Conservation (phyloP, 1,140 invertebrate species). For the Tachypleus tridentatus region DNA sequence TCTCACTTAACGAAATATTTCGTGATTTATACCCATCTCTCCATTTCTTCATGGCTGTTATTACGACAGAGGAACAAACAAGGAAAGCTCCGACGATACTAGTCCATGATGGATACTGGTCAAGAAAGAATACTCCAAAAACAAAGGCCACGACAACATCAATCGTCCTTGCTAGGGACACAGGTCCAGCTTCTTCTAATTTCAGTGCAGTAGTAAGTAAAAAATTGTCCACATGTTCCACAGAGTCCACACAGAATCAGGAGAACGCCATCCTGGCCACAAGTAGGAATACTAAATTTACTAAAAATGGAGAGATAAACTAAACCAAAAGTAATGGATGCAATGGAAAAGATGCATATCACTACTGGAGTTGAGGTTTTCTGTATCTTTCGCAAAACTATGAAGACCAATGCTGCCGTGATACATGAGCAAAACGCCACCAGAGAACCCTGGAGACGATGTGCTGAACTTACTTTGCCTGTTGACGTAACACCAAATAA, state of each 20-base stretch:
- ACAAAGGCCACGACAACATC: constrained; percentile 85
- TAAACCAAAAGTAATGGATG: constrained; percentile 67
- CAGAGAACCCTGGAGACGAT: constrained; percentile 44
- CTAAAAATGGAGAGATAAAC: constrained; percentile 59
- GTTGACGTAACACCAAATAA: constrained; percentile 27
- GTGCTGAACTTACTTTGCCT: constrained; percentile 6
- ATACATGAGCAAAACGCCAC: constrained; percentile 73
- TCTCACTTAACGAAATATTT: too few species aligned
- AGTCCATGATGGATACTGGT: constrained; percentile 66
- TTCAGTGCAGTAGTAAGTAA: constrained; percentile 70
- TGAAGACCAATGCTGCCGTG: constrained; percentile 77
- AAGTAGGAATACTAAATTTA: constrained; percentile 62
- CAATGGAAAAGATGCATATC: constrained; percentile 49
- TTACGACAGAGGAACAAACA: constrained; percentile 64
- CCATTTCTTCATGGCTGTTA: constrained; percentile 77
- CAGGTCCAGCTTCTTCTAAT: constrained; percentile 75
- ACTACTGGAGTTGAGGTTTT: constrained; percentile 76
- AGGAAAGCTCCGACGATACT: constrained; percentile 65
- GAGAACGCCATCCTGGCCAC: constrained; percentile 59
- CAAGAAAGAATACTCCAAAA: constrained; percentile 53
- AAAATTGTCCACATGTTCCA: constrained; percentile 77
- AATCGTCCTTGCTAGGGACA: constrained; percentile 63
- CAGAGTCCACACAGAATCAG: constrained; percentile 67
- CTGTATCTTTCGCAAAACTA: constrained; percentile 69
- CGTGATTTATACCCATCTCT: too few species aligned